phyloP scores from a whole-genome alignment of 2,113 vertebrate genomes.

The Myrmophylax atrothorax region DNA sequence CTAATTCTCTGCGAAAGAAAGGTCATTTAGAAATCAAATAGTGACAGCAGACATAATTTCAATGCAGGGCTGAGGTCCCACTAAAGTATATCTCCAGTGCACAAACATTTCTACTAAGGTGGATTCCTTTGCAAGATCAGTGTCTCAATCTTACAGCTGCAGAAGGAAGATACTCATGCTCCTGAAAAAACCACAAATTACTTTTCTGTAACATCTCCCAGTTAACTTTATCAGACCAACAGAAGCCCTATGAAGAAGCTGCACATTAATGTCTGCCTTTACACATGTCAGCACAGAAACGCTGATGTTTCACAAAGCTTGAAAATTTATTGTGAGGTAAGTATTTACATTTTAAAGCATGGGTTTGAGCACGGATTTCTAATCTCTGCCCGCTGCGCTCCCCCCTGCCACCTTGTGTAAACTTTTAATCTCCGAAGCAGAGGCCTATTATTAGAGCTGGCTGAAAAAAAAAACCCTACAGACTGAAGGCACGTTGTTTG shows the following conservation, averaged over 20 bases:
- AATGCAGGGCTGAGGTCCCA: background rate
- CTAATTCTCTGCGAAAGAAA: background rate
- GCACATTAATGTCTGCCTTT: background rate
- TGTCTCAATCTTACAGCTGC: background rate
- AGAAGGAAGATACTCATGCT: background rate
- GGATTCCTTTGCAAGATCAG: background rate
- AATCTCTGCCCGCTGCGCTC: background rate
- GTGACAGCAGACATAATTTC: background rate
- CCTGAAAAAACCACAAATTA: background rate
- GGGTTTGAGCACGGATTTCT: background rate
- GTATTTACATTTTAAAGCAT: background rate
- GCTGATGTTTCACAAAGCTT: background rate
- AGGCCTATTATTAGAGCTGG: conserved; percentile 42
- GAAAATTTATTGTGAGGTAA: background rate
- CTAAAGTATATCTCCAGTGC: background rate
- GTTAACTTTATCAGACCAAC: background rate
- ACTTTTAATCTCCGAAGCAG: conserved; percentile 32
- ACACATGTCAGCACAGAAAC: background rate
- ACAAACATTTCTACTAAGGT: background rate
- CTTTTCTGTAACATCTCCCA: background rate
- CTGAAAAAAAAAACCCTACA: background rate
- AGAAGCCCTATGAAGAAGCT: background rate
- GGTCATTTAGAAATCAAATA: background rate
- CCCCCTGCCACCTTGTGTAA: conserved; percentile 34
- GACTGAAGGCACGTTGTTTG: background rate